These are phyloP conservation scores for Epiperipatus broadwayi DNA, from an alignment of 2,888 invertebrate species.

Conservation along the genomic window DNA sequence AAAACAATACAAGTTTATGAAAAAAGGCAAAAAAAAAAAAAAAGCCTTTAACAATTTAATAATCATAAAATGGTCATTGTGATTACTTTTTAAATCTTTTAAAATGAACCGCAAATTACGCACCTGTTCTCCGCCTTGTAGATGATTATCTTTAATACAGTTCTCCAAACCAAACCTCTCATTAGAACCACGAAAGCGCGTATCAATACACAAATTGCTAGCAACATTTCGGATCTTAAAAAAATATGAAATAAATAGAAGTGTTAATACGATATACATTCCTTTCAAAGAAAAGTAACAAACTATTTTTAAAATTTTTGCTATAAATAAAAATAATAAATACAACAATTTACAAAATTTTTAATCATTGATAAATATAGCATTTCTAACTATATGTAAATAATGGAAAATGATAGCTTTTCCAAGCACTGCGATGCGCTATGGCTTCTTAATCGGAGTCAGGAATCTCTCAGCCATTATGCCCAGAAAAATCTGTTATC, in stretches of 20 bases:
- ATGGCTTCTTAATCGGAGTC: too few species aligned
- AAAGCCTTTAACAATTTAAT: background rate
- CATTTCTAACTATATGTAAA: background rate
- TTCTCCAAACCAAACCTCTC: slow-evolving; percentile 31
- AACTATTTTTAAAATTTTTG: slow-evolving; percentile 8
- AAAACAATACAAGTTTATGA: too few species aligned
- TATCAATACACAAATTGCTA: slow-evolving; percentile 41
- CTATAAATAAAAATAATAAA: slow-evolving; percentile 8
- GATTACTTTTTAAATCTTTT: background rate
- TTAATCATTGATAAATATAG: slow-evolving; percentile 6
- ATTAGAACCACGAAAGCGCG: slow-evolving; percentile 27
- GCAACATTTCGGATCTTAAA: slow-evolving; percentile 44
- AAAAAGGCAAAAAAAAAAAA: slow-evolving; percentile 8
- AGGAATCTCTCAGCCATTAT: too few species aligned
- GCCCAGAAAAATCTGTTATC: too few species aligned
- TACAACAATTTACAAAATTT: slow-evolving; percentile 10
- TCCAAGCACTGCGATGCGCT: too few species aligned
- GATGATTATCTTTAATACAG: slow-evolving; percentile 37
- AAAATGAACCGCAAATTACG: background rate
- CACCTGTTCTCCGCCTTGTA: slow-evolving; percentile 39
- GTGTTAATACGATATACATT: background rate
- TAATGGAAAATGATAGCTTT: too few species aligned
- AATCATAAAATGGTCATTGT: background rate
- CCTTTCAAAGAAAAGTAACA: too few species aligned
- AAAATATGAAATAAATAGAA: slow-evolving; percentile 11